Conservation (phyloP, 2,888 invertebrate genomes). For the Arctia plantaginis region DNA sequence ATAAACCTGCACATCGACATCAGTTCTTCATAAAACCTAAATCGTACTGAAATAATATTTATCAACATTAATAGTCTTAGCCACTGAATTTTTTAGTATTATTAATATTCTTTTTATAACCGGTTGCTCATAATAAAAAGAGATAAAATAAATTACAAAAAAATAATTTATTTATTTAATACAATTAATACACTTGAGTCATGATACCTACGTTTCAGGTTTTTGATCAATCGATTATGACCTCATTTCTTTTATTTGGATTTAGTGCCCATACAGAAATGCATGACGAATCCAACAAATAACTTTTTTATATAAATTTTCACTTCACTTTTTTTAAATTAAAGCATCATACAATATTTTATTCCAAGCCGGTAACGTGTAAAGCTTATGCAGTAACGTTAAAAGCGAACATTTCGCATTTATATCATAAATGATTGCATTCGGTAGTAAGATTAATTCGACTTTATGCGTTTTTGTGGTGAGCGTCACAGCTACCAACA, state of each 20-base stretch:
- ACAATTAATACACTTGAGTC: too few species aligned
- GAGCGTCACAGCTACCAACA: slow-evolving; percentile 14
- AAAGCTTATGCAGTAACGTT: slow-evolving; percentile 11
- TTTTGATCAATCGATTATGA: background rate
- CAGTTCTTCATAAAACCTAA: background rate
- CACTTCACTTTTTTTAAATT: background rate
- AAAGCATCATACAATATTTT: slow-evolving; percentile 10
- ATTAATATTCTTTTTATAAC: too few species aligned
- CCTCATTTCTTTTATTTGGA: background rate
- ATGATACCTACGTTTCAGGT: background rate
- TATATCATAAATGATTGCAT: slow-evolving; percentile 44
- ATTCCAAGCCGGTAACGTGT: background rate
- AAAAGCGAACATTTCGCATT: slow-evolving; percentile 32
- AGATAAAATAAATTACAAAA: too few species aligned
- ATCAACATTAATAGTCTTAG: background rate
- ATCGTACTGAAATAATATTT: background rate
- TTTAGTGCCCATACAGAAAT: background rate
- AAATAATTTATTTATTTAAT: too few species aligned
- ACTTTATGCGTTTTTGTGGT: slow-evolving; percentile 43
- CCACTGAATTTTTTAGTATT: too few species aligned
- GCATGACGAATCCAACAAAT: background rate
- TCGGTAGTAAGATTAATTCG: slow-evolving; percentile 39
- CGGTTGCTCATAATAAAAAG: too few species aligned
- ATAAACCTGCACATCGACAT: background rate
- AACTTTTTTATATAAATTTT: background rate